Base-by-base conservation (phyloP, 1,140 invertebrate species). In the Meloidogyne hapla region DNA sequence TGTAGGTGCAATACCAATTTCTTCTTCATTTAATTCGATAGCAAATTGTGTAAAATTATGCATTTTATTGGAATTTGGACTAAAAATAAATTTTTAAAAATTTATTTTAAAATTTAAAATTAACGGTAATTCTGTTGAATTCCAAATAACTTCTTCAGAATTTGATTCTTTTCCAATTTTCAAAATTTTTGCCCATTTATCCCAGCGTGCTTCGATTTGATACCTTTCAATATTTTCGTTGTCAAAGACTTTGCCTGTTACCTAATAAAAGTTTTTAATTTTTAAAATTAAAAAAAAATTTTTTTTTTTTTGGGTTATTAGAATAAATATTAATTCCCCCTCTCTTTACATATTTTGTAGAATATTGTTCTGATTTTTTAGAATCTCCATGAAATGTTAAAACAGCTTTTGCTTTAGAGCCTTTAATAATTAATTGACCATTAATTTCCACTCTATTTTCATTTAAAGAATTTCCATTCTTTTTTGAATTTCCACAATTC, bases 381-480 rank as follows among this genome's bases (percentile, higher is more conserved):
- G 0, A n/a, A 9, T 56, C n/a, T 5, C 18, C 18, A 21, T n/a
- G 18, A 56, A 56, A 56, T 5, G 8, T 56, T 56, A 56, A 56
- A 56, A 56, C 12, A n/a, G 48, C 48, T 56, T 56, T 56, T 6
- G 98, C 88, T 99, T 99, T 89, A 25, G 28, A 77, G 92, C 92
- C 84, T 90, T 91, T 88, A 92, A 91, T 63, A 92, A 92, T 71
- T 91, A 87, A 69, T 91, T 91, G 76, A 93, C 90, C 48, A 90
- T 77, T 38, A 67, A 18, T 21, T 33, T 65, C 91, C 91, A 77
- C 48, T 18, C 93, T 91, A 89, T 96, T 95, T 33, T 91, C 90
- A 77, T 98, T 98, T 86, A 97, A 94, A 94, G 97, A 98, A 87
- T 99, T 96, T 42, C 96, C 97, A 87, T 96, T 94, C 88, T 99